Conservation (phyloP, 2,888 invertebrate genomes). For the Diaprepes abbreviatus region DNA sequence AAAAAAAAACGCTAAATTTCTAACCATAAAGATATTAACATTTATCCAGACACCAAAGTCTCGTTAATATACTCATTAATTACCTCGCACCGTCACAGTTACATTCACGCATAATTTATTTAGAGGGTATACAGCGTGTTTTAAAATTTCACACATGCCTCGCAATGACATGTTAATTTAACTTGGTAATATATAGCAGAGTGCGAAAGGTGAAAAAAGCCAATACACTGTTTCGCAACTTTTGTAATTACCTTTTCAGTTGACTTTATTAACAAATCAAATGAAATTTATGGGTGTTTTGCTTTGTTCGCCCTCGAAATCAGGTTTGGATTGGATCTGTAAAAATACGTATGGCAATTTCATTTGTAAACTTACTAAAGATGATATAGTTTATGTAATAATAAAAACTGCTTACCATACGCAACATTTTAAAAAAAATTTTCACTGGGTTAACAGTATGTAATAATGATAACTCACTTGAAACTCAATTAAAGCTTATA, state of each 20-base stretch:
- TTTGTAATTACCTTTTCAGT: constrained; percentile 48
- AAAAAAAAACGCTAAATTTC: too few relatives aligned
- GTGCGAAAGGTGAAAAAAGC: constrained; percentile 39
- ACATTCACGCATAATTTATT: constrained; percentile 54
- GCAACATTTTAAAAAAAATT: too few relatives aligned
- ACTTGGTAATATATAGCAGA: constrained; percentile 49
- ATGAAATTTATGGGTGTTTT: constrained; percentile 46
- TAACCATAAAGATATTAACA: not conserved
- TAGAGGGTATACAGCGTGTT: constrained; percentile 49
- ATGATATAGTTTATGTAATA: too few relatives aligned
- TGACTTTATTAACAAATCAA: constrained; percentile 51
- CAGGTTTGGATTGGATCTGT: constrained; percentile 1
- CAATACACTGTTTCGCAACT: constrained; percentile 39
- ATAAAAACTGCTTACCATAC: too few relatives aligned
- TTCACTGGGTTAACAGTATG: too few relatives aligned
- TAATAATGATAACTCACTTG: too few relatives aligned
- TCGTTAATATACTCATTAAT: constrained; percentile 37
- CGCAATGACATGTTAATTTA: constrained; percentile 57
- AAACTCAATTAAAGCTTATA: too few relatives aligned
- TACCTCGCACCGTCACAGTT: constrained; percentile 18
- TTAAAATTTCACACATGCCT: constrained; percentile 56
- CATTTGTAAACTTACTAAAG: too few relatives aligned
- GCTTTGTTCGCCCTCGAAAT: constrained; percentile 3
- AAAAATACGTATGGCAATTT: too few relatives aligned
- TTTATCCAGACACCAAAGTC: constrained; percentile 10